Evolutionary conservation across 2,113 vertebrate species (phyloP).

Genomic region (Suncus etruscus): DNA sequence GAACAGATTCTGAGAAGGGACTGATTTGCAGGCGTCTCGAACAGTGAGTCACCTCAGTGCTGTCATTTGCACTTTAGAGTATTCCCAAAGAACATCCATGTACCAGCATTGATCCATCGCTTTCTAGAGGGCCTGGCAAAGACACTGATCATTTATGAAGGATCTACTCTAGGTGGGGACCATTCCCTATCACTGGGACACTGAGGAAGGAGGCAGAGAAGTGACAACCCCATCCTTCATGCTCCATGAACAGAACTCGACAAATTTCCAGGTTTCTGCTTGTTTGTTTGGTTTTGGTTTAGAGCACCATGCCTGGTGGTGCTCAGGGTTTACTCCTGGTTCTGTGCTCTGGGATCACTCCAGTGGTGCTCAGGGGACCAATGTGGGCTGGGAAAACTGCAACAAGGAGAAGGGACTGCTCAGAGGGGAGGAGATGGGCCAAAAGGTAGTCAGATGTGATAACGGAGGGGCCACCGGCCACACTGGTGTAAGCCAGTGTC

Average conservation of each 20-base stretch:
- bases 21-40: constrained; percentile 40
- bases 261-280: neutral
- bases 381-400: neutral
- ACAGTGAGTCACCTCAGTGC: neutral
- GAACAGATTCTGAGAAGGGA: constrained; percentile 14
- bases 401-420: no score
- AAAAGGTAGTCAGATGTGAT: no score
- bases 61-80: neutral
- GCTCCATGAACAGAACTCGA: neutral
- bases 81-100: neutral
- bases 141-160: no score
- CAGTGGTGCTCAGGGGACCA: neutral
- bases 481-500: no score
- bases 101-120: neutral
- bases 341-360: neutral
- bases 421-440: no score
- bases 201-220: neutral
- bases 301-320: neutral
- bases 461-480: no score
- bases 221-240: constrained; percentile 7
- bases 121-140: neutral
- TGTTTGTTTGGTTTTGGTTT: no score
- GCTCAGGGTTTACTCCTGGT: neutral
- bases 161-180: no score
- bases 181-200: no score